A percentile compares a stretch with the other conserved stretches of the same genome.
phyloP scores from a whole-genome alignment of 2,797 vertebrate species.

The Anguilla megastoma region DNA sequence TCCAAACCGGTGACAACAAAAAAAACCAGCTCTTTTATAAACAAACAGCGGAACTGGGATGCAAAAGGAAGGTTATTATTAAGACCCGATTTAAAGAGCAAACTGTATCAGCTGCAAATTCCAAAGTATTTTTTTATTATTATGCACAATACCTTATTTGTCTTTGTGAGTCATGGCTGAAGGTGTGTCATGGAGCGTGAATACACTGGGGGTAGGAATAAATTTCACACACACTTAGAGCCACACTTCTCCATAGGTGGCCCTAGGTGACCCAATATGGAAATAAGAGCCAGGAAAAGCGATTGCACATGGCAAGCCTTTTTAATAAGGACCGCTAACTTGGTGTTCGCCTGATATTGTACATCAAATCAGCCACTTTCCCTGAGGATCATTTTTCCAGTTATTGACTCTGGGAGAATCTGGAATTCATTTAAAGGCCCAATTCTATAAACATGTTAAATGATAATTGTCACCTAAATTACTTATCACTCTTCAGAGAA shows the following conservation, averaged over 20 bases:
- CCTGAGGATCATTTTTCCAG: slow-evolving; percentile 5
- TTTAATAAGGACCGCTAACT: not conserved
- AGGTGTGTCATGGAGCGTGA: not conserved
- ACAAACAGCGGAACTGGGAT: not conserved
- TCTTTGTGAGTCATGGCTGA: not conserved
- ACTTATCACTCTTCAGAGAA: slow-evolving; percentile 18
- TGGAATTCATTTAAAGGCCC: slow-evolving; percentile 13
- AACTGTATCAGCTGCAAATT: not conserved
- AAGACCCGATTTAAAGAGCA: not conserved
- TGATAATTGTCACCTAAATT: slow-evolving; percentile 9
- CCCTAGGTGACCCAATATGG: not conserved
- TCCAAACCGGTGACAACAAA: not conserved
- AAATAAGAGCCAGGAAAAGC: not conserved
- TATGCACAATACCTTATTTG: not conserved
- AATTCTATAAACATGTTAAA: slow-evolving; percentile 10
- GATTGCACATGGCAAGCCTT: not conserved
- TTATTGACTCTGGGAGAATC: not conserved
- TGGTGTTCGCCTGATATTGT: not conserved
- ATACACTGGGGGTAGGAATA: not conserved
- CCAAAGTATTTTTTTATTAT: not conserved
- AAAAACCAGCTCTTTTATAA: not conserved
- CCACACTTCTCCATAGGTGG: too few species aligned
- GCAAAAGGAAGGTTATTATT: not conserved
- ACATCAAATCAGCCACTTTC: not conserved
- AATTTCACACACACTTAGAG: not conserved